These are phyloP conservation scores for Torymus aiolomorphi DNA, from an alignment of 2,888 invertebrate species.

Conservation along the genomic window DNA sequence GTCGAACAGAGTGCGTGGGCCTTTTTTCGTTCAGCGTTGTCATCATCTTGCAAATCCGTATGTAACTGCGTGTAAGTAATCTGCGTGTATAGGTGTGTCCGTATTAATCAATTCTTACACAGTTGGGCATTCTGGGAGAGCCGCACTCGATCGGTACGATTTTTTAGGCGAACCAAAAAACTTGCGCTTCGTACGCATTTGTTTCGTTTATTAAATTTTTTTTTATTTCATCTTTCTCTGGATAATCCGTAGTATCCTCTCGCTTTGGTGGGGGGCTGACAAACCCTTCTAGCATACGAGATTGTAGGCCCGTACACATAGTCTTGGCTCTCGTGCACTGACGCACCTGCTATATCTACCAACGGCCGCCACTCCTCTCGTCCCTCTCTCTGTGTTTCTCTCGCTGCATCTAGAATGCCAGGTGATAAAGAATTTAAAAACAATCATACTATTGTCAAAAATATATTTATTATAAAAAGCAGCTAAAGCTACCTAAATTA, in stretches of 20 bases:
- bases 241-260: constrained; percentile 60
- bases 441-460: not conserved
- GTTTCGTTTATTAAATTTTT: constrained; percentile 11
- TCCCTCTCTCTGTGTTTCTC: constrained; percentile 52
- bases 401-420: constrained; percentile 56
- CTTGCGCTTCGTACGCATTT: constrained; percentile 40
- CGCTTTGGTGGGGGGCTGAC: constrained; percentile 60
- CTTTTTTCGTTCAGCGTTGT: constrained; percentile 40
- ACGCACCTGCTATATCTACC: constrained; percentile 72
- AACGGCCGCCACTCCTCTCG: constrained; percentile 64
- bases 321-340: constrained; percentile 71
- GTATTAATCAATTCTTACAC: constrained; percentile 40
- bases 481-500: not conserved
- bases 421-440: not conserved
- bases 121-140: constrained; percentile 43
- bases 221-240: constrained; percentile 33
- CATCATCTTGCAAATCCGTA: constrained; percentile 30
- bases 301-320: constrained; percentile 71
- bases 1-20: constrained; percentile 51
- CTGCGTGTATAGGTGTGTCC: constrained; percentile 40
- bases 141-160: constrained; percentile 47
- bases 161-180: constrained; percentile 49
- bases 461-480: not conserved
- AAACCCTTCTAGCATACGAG: constrained; percentile 67
- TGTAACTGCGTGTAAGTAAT: constrained; percentile 41